These are phyloP conservation scores for Rotaria magnacalcarata DNA, from an alignment of 2,888 invertebrate genomes.

Conservation along the genomic window DNA sequence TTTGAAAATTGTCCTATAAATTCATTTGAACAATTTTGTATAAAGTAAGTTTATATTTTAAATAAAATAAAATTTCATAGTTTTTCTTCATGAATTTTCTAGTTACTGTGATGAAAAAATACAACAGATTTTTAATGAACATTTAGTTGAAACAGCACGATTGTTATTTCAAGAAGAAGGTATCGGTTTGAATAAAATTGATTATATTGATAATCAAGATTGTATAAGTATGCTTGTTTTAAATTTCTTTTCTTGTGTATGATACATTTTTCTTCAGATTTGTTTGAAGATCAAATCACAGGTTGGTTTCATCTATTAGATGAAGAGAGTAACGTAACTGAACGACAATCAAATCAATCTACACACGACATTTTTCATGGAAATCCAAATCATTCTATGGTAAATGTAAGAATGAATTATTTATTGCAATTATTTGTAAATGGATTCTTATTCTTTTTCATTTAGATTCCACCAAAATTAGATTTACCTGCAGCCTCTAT, in stretches of 20 bases:
- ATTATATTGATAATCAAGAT: constrained; percentile 92
- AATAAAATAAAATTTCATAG: no score
- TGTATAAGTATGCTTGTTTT: constrained; percentile 71
- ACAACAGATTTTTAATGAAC: constrained; percentile 96
- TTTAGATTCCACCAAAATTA: constrained; percentile 75
- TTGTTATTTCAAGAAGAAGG: constrained; percentile 86
- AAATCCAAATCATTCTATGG: constrained; percentile 74
- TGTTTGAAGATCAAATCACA: constrained; percentile 70
- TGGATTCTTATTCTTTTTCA: background rate
- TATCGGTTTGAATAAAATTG: constrained; percentile 83
- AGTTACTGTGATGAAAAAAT: constrained; percentile 99
- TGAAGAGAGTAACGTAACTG: constrained; percentile 91
- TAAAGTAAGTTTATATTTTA: constrained; percentile 56
- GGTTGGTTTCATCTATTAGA: constrained; percentile 88
- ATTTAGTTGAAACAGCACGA: constrained; percentile 90
- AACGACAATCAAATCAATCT: constrained; percentile 80
- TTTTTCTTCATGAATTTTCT: constrained; percentile 74
- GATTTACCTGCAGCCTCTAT: constrained; percentile 78
- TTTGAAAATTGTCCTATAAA: constrained; percentile 80
- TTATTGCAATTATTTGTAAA: no score
- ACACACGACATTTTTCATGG: constrained; percentile 82
- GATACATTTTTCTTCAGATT: constrained; percentile 52
- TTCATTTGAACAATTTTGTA: constrained; percentile 82
- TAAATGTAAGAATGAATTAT: constrained; percentile 63
- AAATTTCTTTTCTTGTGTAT: background rate